Percentiles rank a stretch among this genome's conserved stretches.
Evolutionary conservation across 2,797 vertebrate genomes (phyloP).

Genomic region (Smutsia gigantea): DNA sequence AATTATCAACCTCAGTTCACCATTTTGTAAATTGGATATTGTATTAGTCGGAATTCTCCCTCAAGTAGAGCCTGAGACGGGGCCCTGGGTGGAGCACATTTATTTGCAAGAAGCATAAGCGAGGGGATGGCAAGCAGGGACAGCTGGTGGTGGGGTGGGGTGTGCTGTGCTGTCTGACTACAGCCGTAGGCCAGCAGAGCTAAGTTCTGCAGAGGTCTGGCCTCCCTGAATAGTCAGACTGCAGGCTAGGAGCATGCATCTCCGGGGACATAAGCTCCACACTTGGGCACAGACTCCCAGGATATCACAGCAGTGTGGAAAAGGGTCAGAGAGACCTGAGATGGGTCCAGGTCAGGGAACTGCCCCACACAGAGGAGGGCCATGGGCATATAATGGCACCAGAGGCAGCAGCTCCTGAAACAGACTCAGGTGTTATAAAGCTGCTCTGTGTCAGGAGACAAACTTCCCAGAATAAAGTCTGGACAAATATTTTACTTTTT

Average conservation of each 20-base stretch:
- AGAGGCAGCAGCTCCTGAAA: neutral
- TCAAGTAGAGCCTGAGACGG: neutral
- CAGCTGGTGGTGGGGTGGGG: neutral
- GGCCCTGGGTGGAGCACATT: neutral
- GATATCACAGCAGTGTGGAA: neutral
- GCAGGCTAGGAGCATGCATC: too few relatives aligned
- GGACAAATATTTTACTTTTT: neutral
- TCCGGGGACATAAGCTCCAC: neutral
- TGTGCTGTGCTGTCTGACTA: too few relatives aligned
- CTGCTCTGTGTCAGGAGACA: neutral
- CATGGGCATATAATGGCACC: neutral
- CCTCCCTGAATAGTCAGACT: too few relatives aligned
- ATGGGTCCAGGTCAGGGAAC: neutral
- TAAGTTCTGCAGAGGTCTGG: accelerated
- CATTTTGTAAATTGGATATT: neutral
- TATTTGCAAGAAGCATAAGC: too few relatives aligned
- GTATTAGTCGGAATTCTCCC: neutral
- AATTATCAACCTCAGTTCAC: neutral
- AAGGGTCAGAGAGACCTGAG: accelerated
- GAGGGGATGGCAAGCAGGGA: neutral
- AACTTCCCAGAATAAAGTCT: neutral
- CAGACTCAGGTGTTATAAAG: neutral
- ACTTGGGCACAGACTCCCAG: neutral
- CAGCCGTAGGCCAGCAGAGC: accelerated
- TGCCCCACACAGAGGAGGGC: neutral